Evolutionary conservation across 2,797 vertebrate species (phyloP), one percentile per base, ranked within the genome.

Genomic region (Lepus oiostolus): DNA sequence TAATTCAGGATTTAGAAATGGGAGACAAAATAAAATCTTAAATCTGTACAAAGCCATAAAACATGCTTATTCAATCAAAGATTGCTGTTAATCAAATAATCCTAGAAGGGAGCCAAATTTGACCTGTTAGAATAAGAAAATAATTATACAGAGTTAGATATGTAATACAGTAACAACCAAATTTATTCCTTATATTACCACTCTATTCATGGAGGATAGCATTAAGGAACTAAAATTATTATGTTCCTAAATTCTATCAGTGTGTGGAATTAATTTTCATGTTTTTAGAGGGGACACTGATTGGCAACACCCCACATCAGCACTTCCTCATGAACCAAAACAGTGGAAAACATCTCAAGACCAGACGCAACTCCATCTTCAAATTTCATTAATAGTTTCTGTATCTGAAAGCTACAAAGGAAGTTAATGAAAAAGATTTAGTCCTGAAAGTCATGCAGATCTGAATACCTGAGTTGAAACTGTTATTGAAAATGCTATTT

Each of bases 361-460:
- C 82, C 90, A 96, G 85, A 85, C 94, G 74, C 70, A 21, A 52
- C 24, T 50, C 30, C 42, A 85, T 67, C 72, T 94, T 88, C 87
- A 92, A 79, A 94, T 85, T 76, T 38, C n/a, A 60, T 50, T 80
- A 75, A 35, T 28, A 94, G 83, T 50, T 90, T 94, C 90, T 7
- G 3, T 62, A 93, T 90, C 77, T 95, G 88, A 79, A 52, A 93
- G 76, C 28, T 35, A 90, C 54, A 92, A 67, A 90, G n/a, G n/a
- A 88, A 17, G 16, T 93, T 88, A 79, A 88, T 85, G 62, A 47
- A 76, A 91, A 90, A 71, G 50, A 16, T 47, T 96, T 72, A 83
- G n/a, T 93, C 35, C 90, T 76, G 47, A 91, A 96, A 77, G 86
- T 76, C 35, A 72, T 81, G 83, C n/a, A 76, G 42, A 86, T 80